phyloP scores from a whole-genome alignment of 2,797 vertebrate genomes.

The Clarias pachynema region DNA sequence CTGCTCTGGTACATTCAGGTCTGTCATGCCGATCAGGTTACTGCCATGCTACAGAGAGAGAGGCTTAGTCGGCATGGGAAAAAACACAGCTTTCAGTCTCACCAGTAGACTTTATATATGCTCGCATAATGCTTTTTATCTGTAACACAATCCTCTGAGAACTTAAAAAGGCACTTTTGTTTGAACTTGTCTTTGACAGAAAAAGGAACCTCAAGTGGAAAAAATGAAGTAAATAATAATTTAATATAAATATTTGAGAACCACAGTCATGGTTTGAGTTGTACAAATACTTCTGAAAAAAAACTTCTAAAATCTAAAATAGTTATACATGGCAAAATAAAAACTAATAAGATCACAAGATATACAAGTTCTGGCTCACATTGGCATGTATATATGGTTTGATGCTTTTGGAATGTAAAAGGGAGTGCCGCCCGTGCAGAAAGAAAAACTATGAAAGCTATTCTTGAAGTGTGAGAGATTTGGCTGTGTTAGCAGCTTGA shows the following conservation, averaged over 20 bases:
- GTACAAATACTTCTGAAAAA: background rate
- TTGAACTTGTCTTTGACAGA: background rate
- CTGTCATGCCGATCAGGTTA: slow-evolving; percentile 96
- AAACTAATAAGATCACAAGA: background rate
- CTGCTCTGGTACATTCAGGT: slow-evolving; percentile 97
- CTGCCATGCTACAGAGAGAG: slow-evolving; percentile 85
- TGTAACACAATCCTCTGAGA: background rate
- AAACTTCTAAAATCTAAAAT: background rate
- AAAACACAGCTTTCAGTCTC: background rate
- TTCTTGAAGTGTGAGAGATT: background rate
- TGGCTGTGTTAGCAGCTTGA: slow-evolving; percentile 8
- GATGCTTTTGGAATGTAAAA: slow-evolving; percentile 2
- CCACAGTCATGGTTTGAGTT: background rate
- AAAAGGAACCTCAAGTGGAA: background rate
- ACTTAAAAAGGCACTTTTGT: background rate
- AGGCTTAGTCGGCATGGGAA: slow-evolving; percentile 34
- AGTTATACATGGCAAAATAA: background rate
- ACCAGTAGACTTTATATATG: background rate
- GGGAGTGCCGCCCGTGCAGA: background rate
- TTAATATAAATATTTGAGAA: background rate
- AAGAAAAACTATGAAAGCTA: background rate
- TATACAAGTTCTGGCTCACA: background rate
- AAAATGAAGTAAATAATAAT: background rate
- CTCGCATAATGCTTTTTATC: background rate
- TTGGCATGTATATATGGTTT: background rate